Percentiles rank a stretch among this genome's conserved stretches.
Conservation (phyloP, 2,888 invertebrate genomes). For the Callosobruchus maculatus region DNA sequence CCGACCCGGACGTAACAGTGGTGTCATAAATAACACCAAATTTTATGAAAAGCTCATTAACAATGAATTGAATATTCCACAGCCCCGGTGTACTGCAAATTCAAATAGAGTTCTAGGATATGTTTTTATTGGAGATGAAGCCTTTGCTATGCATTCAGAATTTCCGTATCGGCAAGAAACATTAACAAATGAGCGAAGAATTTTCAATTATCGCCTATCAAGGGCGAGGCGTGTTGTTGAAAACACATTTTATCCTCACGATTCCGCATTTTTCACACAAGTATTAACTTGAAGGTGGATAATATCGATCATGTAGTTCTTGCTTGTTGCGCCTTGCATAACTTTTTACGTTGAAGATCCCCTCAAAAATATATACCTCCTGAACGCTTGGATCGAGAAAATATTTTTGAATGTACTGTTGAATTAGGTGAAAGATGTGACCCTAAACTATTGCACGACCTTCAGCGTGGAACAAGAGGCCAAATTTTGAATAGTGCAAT, state of each 20-base stretch:
- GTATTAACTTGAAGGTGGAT: constrained; percentile 14
- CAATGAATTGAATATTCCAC: too few species aligned
- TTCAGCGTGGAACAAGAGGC: constrained; percentile 3
- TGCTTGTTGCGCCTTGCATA: constrained; percentile 14
- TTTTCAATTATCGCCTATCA: constrained; percentile 17
- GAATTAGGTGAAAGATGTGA: constrained; percentile 13
- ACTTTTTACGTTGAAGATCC: too few species aligned
- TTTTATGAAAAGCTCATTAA: constrained; percentile 15
- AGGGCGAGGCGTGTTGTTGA: constrained; percentile 25
- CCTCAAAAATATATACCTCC: too few species aligned
- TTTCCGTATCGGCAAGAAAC: neutral
- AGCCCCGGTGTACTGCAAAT: too few species aligned
- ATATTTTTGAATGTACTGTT: too few species aligned
- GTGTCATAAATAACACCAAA: constrained; percentile 20
- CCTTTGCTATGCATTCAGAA: too few species aligned
- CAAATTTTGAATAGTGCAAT: neutral
- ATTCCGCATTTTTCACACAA: constrained; percentile 29
- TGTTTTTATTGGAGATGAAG: too few species aligned
- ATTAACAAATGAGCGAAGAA: neutral
- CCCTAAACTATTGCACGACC: constrained; percentile 1
- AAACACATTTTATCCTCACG: constrained; percentile 24
- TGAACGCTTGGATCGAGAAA: too few species aligned
- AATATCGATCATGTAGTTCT: constrained; percentile 15
- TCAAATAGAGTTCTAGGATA: too few species aligned
- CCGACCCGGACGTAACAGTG: too few species aligned